phyloP scores from a whole-genome alignment of 2,797 vertebrate genomes.

The Cercopithecus neglectus region DNA sequence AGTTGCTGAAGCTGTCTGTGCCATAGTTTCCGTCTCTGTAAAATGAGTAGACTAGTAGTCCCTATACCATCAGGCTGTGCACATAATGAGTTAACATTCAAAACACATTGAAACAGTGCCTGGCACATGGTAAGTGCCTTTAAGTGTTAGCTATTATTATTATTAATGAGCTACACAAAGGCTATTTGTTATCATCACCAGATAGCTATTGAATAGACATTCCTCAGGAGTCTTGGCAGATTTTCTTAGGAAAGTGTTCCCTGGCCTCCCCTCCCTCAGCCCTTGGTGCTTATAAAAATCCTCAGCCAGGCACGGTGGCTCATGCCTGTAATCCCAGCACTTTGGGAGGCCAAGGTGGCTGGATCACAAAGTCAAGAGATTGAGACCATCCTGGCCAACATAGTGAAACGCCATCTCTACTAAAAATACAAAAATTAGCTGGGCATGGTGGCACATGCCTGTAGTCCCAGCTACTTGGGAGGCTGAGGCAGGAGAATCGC shows the following conservation, averaged over 20 bases:
- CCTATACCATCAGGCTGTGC: not conserved
- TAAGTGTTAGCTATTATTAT: slow-evolving; percentile 70
- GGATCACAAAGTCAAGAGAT: too few relatives aligned
- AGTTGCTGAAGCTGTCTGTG: not conserved
- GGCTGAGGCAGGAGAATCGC: too few relatives aligned
- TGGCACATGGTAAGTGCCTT: slow-evolving; percentile 29
- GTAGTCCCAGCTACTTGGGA: too few relatives aligned
- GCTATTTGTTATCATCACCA: slow-evolving; percentile 56
- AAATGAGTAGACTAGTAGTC: not conserved
- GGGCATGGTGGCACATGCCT: too few relatives aligned
- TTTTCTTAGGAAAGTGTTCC: slow-evolving; percentile 35
- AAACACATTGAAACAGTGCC: slow-evolving; percentile 2
- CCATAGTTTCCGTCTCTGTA: not conserved
- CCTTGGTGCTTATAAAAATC: not conserved
- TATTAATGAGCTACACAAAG: slow-evolving; percentile 68
- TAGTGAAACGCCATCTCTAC: too few relatives aligned
- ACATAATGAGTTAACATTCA: slow-evolving; percentile 37
- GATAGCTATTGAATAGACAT: slow-evolving; percentile 61
- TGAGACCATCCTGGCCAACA: too few relatives aligned
- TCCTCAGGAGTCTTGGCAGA: slow-evolving; percentile 45
- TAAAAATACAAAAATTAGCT: too few relatives aligned
- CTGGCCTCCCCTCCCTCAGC: not conserved
- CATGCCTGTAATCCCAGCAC: too few relatives aligned
- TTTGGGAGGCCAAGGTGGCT: too few relatives aligned
- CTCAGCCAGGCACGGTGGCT: too few relatives aligned